Evolutionary conservation across 2,113 vertebrate species (phyloP).

Genomic region (Limanda limanda): DNA sequence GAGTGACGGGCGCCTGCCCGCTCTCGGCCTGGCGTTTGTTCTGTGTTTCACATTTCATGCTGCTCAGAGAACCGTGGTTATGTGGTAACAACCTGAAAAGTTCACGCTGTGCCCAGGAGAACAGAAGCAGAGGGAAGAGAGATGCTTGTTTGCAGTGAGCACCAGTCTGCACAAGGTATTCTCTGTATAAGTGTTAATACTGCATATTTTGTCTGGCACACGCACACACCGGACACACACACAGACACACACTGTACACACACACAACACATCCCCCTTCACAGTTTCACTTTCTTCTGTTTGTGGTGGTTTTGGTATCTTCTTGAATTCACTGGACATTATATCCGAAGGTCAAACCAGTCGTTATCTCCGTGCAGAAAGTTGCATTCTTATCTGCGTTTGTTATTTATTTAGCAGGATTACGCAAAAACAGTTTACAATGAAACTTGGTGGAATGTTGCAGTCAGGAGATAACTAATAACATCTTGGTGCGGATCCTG

Average conservation of each 20-base stretch:
- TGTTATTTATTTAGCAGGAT: too few relatives aligned
- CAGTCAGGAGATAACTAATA: too few relatives aligned
- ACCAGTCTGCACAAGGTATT: neutral
- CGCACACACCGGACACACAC: neutral
- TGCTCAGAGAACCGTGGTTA: neutral
- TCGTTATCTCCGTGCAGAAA: too few relatives aligned
- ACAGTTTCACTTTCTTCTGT: too few relatives aligned
- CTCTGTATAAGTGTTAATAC: neutral
- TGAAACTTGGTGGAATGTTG: too few relatives aligned
- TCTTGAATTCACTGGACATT: too few relatives aligned
- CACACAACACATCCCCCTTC: too few relatives aligned
- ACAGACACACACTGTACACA: neutral
- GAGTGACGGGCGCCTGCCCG: conserved; percentile 6
- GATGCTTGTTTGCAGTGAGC: neutral
- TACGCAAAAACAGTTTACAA: too few relatives aligned
- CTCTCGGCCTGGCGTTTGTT: neutral
- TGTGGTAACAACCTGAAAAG: neutral
- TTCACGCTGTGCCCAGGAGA: neutral
- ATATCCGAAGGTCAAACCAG: too few relatives aligned
- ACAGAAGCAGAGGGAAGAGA: neutral
- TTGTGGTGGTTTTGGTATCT: too few relatives aligned
- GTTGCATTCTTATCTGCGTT: too few relatives aligned
- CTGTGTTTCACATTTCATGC: neutral
- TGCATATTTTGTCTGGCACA: neutral
- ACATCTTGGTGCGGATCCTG: too few relatives aligned